Evolutionary conservation across 1,140 invertebrate species (phyloP), one percentile per base, ranked within the genome.

Genomic region (Aradophagus sp.): DNA sequence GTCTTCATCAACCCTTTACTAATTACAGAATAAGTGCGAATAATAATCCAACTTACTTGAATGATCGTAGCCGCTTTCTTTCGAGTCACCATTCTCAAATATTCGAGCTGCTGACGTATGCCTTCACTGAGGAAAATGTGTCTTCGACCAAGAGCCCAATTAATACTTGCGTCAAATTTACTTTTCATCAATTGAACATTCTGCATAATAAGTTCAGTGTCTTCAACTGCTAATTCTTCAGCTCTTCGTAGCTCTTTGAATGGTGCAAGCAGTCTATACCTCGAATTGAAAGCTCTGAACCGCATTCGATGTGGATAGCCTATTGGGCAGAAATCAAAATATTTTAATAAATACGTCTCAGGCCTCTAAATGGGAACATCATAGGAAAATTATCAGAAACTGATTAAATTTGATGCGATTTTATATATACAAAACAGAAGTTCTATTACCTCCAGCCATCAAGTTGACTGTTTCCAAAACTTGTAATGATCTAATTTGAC

Each of bases 111-210:
- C 85, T 97, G 96, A 11, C 96, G 88, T 62, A 96, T 95, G 5
- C 94, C 93, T 85, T 98, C 96, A 86, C 95, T 97, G 59, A 97
- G 89, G 84, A 97, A 97, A 12, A 97, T 93, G 79, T 97, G 95
- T 27, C 95, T 88, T 80, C 96, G 96, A 56, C 96, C 96, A 14
- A 95, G 87, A n/a, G 94, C 93, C 94, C 94, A 96, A 77, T 91
- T 92, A 44, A 92, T 93, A 34, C 90, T 89, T 10, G 90, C 89
- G 32, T 84, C 74, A 83, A 87, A 80, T 82, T 87, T 83, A 52
- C 79, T 88, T 80, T 84, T 87, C 73, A 84, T 82, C 82, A 76
- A 84, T 62, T 87, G 86, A 6, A 89, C 89, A 67, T 89, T 87
- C 71, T 93, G 91, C 14, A 96, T 80, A 61, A 96, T 94, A 1